A percentile compares a stretch with the other conserved stretches of the same genome.
phyloP scores from a whole-genome alignment of 2,797 vertebrate species.

The Pygocentrus nattereri region DNA sequence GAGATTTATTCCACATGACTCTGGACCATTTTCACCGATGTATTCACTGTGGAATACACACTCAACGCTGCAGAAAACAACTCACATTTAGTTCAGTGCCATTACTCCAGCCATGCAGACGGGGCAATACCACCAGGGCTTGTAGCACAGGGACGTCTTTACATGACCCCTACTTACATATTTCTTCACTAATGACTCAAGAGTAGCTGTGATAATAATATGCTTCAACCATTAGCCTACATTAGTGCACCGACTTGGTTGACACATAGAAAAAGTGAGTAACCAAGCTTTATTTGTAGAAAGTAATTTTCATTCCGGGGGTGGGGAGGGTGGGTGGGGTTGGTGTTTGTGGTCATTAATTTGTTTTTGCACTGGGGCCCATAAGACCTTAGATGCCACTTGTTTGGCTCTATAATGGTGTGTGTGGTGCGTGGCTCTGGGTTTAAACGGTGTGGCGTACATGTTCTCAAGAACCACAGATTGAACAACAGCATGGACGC shows the following conservation, averaged over 20 bases:
- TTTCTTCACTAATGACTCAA: neutral
- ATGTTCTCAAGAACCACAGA: neutral
- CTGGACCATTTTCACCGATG: too few species aligned
- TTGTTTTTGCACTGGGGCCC: neutral
- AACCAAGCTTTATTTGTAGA: neutral
- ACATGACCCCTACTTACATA: too few species aligned
- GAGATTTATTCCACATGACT: too few species aligned
- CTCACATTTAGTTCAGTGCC: too few species aligned
- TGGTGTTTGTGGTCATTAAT: too few species aligned
- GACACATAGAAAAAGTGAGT: neutral
- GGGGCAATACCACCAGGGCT: too few species aligned
- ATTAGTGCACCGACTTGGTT: neutral
- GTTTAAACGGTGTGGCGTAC: neutral
- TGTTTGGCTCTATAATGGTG: neutral
- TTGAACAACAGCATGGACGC: slow-evolving; percentile 31
- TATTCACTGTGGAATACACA: too few species aligned
- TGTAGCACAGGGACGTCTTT: too few species aligned
- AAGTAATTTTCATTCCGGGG: neutral
- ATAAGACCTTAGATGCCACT: neutral
- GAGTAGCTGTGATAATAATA: neutral
- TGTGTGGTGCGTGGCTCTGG: neutral
- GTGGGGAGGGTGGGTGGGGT: too few species aligned
- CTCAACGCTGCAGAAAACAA: too few species aligned
- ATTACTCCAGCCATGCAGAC: too few species aligned
- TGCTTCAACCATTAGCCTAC: neutral